phyloP scores from a whole-genome alignment of 2,113 vertebrate species.

The Lathamus discolor region DNA sequence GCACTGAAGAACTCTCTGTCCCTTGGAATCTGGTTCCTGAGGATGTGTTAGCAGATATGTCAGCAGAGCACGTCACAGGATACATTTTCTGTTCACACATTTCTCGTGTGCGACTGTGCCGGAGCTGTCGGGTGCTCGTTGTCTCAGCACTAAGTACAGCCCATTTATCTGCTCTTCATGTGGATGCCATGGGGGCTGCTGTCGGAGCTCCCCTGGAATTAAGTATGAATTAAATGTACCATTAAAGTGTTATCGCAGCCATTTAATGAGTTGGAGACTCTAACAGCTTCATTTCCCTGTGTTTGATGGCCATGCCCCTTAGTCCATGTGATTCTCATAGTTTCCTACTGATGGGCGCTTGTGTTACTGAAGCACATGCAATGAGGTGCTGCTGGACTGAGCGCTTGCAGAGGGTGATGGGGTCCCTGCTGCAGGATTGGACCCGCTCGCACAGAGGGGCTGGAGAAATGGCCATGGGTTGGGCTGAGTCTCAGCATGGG shows the following conservation, averaged over 20 bases:
- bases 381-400: neutral
- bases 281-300: neutral
- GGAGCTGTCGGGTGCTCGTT: neutral
- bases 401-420: neutral
- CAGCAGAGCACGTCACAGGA: neutral
- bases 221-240: constrained; percentile 33
- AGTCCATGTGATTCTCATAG: neutral
- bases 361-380: neutral
- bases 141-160: neutral
- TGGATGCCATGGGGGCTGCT: neutral
- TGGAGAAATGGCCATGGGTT: neutral
- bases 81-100: neutral
- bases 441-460: accelerated
- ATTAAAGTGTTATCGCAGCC: constrained; percentile 26
- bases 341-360: neutral
- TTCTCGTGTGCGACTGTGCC: neutral
- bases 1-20: neutral
- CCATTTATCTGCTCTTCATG: neutral
- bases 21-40: neutral
- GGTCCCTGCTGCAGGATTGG: neutral
- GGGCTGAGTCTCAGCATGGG: neutral
- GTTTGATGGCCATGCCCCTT: neutral
- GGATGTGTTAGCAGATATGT: neutral
- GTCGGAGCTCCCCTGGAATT: neutral
- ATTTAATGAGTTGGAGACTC: neutral